Conservation (phyloP, 2,113 vertebrate genomes). For the Aphelocoma coerulescens region DNA sequence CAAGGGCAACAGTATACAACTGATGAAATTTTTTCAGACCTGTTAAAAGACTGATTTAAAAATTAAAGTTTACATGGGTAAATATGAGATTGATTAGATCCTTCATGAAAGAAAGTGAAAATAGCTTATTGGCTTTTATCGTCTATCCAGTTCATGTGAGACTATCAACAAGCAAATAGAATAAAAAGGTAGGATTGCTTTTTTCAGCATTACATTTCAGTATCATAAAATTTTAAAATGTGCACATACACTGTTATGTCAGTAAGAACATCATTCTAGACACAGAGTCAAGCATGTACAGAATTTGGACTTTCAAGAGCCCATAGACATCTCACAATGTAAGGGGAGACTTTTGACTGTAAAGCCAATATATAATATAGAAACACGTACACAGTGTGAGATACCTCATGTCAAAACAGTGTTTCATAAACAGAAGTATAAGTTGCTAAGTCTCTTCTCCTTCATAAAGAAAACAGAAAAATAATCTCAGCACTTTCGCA, state of each 20-base stretch:
- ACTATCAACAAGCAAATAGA: neutral
- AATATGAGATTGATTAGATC: neutral
- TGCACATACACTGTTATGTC: neutral
- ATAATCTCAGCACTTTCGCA: neutral
- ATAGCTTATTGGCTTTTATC: neutral
- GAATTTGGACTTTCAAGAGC: neutral
- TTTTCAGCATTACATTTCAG: neutral
- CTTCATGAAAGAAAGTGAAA: neutral
- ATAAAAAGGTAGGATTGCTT: neutral
- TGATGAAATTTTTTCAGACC: neutral
- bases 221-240: neutral
- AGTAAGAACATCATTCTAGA: neutral
- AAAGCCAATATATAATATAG: neutral
- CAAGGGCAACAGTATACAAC: neutral
- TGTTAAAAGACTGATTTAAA: neutral
- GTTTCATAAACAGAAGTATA: neutral
- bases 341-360: neutral
- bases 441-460: neutral
- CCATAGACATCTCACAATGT: neutral
- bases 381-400: neutral
- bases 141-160: neutral
- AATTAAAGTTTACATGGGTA: neutral
- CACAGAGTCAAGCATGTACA: neutral
- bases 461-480: neutral
- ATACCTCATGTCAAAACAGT: neutral